A percentile compares a stretch with the other conserved stretches of the same genome.
These are phyloP conservation scores for Drosophila tripunctata DNA, from an alignment of 2,888 invertebrate genomes.

Conservation along the genomic window DNA sequence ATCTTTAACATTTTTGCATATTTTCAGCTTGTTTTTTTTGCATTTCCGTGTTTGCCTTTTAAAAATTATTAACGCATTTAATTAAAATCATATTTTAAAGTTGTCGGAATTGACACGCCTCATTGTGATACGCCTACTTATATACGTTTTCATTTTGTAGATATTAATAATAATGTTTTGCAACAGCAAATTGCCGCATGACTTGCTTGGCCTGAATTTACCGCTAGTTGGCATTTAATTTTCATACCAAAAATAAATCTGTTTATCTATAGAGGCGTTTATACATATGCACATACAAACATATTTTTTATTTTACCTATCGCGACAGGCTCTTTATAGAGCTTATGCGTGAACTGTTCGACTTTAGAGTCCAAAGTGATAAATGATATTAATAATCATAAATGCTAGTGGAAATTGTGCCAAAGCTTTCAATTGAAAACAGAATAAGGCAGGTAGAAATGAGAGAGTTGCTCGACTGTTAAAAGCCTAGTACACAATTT, in stretches of 20 bases:
- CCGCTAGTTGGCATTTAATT: conserved; percentile 7
- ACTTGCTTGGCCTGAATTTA: conserved; percentile 19
- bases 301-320: conserved; percentile 1
- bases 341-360: neutral
- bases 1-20: conserved; percentile 19
- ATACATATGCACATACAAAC: too few relatives aligned
- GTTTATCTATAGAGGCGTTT: conserved; percentile 21
- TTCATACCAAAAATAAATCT: conserved; percentile 26
- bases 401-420: conserved; percentile 30
- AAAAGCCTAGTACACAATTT: too few relatives aligned
- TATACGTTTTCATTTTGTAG: neutral
- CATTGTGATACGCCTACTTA: conserved; percentile 1
- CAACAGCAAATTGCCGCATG: conserved; percentile 21
- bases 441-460: too few relatives aligned
- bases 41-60: conserved; percentile 64
- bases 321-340: conserved; percentile 16
- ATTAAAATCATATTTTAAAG: conserved; percentile 31
- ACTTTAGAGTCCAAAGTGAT: conserved; percentile 15
- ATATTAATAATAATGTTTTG: conserved; percentile 18
- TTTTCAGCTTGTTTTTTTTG: neutral
- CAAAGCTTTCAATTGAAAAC: conserved; percentile 12
- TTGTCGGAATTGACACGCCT: conserved; percentile 37
- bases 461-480: too few relatives aligned
- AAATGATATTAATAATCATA: conserved; percentile 17
- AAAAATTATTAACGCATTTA: conserved; percentile 47